phyloP scores from a whole-genome alignment of 1,140 invertebrate genomes.

The Oryctes rhinoceros region DNA sequence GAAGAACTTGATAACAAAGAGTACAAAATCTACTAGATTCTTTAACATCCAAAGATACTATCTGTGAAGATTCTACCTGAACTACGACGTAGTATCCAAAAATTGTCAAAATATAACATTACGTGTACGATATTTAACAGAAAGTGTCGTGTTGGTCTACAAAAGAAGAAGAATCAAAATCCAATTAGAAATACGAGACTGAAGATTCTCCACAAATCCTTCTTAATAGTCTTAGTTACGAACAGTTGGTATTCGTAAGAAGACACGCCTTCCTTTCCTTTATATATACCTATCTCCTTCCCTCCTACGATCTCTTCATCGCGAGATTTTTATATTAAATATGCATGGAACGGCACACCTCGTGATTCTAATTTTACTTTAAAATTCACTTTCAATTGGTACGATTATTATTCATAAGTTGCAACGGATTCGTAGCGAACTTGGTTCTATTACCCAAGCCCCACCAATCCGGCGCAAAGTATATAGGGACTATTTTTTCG shows the following conservation, averaged over 20 bases:
- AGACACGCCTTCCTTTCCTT: background rate
- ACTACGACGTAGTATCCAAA: too few relatives aligned
- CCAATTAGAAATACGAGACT: background rate
- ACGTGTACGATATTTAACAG: too few relatives aligned
- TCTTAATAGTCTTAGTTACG: too few relatives aligned
- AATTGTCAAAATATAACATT: too few relatives aligned
- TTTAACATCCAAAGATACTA: too few relatives aligned
- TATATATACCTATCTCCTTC: too few relatives aligned
- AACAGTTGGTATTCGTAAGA: too few relatives aligned
- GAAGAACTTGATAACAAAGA: too few relatives aligned
- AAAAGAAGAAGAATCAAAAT: too few relatives aligned
- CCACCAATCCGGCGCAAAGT: background rate
- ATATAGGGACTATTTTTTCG: slow-evolving; percentile 17
- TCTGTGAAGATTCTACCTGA: too few relatives aligned
- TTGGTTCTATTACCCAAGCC: background rate
- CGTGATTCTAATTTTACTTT: slow-evolving; percentile 49
- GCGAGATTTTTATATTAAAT: slow-evolving; percentile 39
- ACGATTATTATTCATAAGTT: slow-evolving; percentile 53
- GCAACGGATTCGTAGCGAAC: background rate
- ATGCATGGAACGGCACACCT: slow-evolving; percentile 41
- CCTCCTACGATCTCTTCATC: background rate
- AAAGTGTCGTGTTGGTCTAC: too few relatives aligned
- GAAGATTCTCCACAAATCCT: background rate
- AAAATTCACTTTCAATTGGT: slow-evolving; percentile 52
- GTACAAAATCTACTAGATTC: too few relatives aligned